Conservation (phyloP, 2,797 vertebrate genomes). For the Pelodytes ibericus region DNA sequence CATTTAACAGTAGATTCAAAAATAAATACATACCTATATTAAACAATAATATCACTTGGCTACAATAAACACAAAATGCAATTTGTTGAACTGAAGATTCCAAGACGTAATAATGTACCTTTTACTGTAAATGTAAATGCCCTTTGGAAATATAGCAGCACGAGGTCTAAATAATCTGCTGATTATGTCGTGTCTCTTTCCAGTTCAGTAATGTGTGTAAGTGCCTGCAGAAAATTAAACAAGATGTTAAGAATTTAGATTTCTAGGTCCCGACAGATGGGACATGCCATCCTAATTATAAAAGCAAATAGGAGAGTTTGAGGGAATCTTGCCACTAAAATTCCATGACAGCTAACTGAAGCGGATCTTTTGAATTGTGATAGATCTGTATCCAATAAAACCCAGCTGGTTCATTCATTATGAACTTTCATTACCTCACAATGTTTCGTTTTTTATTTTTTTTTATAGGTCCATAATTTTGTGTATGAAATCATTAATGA, state of each 20-base stretch:
- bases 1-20: no score
- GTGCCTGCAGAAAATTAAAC: constrained; percentile 52
- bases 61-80: no score
- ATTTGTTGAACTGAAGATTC: no score
- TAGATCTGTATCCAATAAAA: constrained; percentile 22
- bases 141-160: constrained; percentile 25
- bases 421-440: constrained; percentile 15
- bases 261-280: constrained; percentile 48
- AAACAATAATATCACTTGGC: no score
- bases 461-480: no score
- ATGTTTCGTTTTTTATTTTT: background rate
- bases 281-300: constrained; percentile 48
- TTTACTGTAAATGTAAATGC: no score
- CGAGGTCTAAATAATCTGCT: constrained; percentile 3
- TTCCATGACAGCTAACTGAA: constrained; percentile 46
- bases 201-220: no score
- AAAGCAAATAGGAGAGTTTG: constrained; percentile 36
- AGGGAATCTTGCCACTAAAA: constrained; percentile 28
- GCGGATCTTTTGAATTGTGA: constrained; percentile 42
- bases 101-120: no score
- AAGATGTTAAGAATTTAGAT: constrained; percentile 50
- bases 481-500: no score
- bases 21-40: no score
- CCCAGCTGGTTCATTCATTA: constrained; percentile 39
- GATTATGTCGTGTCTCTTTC: no score